Conservation (phyloP, 2,797 vertebrate species). For the Novumbra hubbsi region DNA sequence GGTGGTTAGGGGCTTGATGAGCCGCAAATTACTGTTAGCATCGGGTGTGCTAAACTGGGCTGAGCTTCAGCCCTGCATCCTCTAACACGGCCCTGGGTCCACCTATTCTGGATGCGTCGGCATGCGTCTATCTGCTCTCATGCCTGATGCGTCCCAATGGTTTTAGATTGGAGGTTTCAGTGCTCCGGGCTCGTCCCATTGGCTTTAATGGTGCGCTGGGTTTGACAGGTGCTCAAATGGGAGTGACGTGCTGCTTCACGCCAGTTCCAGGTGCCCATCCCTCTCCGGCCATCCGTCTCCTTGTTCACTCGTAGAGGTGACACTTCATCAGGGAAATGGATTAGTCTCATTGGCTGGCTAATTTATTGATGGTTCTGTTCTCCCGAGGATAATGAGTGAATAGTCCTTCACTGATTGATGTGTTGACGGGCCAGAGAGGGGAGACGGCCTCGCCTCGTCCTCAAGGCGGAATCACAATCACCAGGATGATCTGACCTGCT, state of each 20-base stretch:
- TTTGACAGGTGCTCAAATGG: too few relatives aligned
- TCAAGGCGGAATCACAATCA: constrained; percentile 4
- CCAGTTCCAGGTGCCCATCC: constrained; percentile 49
- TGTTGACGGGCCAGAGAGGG: constrained; percentile 18
- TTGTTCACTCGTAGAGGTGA: constrained; percentile 71
- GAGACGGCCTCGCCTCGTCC: constrained; percentile 39
- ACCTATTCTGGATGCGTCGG: too few relatives aligned
- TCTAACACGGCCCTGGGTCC: too few relatives aligned
- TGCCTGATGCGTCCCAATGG: too few relatives aligned
- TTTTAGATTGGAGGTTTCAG: too few relatives aligned
- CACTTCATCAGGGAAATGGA: constrained; percentile 74
- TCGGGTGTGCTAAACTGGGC: too few relatives aligned
- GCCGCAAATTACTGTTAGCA: too few relatives aligned
- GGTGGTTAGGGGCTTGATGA: too few relatives aligned
- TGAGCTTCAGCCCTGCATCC: too few relatives aligned
- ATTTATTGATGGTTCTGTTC: constrained; percentile 76
- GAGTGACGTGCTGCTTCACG: constrained; percentile 37
- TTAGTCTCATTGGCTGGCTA: constrained; percentile 72
- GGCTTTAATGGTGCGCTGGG: too few relatives aligned
- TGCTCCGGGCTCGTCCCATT: too few relatives aligned
- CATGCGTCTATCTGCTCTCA: too few relatives aligned
- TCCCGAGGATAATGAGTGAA: constrained; percentile 69
- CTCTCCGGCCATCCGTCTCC: constrained; percentile 49
- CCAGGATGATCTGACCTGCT: neutral
- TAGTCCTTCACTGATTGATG: constrained; percentile 64